A percentile compares a stretch with the other conserved stretches of the same genome.
phyloP scores from a whole-genome alignment of 2,113 vertebrate genomes.

The Stictonetta naevosa region DNA sequence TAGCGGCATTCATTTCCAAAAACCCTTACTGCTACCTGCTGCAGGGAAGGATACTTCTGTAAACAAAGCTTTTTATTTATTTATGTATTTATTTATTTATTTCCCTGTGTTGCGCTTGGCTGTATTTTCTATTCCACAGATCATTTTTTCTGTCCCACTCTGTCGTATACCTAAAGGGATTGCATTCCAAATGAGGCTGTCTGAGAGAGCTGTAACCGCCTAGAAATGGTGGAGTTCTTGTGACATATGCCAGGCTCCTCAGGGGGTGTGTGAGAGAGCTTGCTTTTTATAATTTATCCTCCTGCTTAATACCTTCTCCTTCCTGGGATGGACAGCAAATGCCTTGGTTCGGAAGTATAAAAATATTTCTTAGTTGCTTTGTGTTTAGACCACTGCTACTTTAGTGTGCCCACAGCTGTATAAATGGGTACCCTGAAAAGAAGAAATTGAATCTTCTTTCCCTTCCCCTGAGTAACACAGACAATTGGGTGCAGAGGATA shows the following conservation, averaged over 20 bases:
- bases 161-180: fast-evolving
- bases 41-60: background rate
- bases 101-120: background rate
- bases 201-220: fast-evolving
- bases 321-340: background rate
- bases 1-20: fast-evolving
- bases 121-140: fast-evolving
- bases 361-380: fast-evolving
- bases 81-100: too few species aligned
- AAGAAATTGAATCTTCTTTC: background rate
- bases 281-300: background rate
- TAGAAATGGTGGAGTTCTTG: fast-evolving
- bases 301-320: background rate
- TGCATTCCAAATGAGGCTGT: background rate
- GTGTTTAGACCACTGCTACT: background rate
- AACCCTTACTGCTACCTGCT: background rate
- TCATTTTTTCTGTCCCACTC: background rate
- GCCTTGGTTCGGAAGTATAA: fast-evolving
- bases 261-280: too few species aligned
- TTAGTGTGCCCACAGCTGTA: background rate
- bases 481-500: fast-evolving
- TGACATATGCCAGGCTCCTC: fast-evolving
- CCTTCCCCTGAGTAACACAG: fast-evolving
- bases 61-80: background rate
- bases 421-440: fast-evolving